Conservation (phyloP, 2,888 invertebrate species). For the Drosophila villosipedis region DNA sequence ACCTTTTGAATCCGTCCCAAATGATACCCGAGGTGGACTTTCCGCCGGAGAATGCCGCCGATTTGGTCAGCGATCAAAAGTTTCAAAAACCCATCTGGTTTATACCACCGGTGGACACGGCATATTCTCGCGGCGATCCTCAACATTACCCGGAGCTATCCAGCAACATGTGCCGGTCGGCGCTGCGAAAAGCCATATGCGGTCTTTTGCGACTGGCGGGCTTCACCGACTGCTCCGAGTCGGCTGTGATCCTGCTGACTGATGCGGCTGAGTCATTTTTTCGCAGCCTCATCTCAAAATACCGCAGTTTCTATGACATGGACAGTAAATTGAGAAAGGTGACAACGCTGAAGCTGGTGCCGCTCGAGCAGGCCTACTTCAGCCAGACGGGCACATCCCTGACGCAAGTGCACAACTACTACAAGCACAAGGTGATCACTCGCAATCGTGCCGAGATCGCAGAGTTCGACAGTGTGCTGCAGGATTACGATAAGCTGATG, state of each 20-base stretch:
- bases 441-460: constrained; percentile 82
- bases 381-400: constrained; percentile 81
- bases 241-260: constrained; percentile 78
- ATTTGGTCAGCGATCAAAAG: constrained; percentile 81
- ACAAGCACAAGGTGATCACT: constrained; percentile 83
- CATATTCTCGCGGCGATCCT: constrained; percentile 81
- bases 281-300: constrained; percentile 74
- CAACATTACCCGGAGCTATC: constrained; percentile 75
- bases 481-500: constrained; percentile 84
- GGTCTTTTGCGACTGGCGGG: constrained; percentile 84
- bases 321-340: constrained; percentile 56
- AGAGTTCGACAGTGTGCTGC: constrained; percentile 82
- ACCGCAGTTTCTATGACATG: constrained; percentile 62
- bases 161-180: constrained; percentile 70
- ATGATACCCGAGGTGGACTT: constrained; percentile 85
- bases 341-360: constrained; percentile 62
- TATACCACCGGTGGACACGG: constrained; percentile 81
- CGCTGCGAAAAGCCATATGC: constrained; percentile 83
- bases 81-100: constrained; percentile 84
- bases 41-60: constrained; percentile 83
- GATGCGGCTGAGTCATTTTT: constrained; percentile 84
- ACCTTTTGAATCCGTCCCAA: constrained; percentile 83
- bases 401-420: constrained; percentile 84
- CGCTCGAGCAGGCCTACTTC: constrained; percentile 82
- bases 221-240: constrained; percentile 83